Evolutionary conservation across 2,797 vertebrate species (phyloP).

Genomic region (Scomberomorus guttatus): DNA sequence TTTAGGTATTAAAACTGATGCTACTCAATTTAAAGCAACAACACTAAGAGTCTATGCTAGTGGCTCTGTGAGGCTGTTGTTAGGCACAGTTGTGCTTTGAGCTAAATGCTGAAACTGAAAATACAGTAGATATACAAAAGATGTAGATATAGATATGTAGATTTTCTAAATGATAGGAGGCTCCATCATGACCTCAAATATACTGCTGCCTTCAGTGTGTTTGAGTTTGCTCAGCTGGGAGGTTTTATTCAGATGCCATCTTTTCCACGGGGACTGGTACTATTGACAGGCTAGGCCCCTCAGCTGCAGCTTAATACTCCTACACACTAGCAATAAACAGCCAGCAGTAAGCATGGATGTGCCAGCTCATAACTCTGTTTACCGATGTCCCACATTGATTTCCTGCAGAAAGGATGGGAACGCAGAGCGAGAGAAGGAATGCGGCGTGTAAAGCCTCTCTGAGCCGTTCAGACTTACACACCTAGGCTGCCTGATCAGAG

Average conservation of each 20-base stretch:
- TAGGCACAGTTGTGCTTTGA: too few species aligned
- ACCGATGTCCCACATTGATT: conserved; percentile 70
- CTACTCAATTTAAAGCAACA: background rate
- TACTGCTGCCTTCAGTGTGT: conserved; percentile 15
- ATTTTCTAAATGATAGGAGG: conserved; percentile 10
- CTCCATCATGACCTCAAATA: background rate
- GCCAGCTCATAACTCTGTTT: conserved; percentile 70
- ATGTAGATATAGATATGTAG: conserved; percentile 2
- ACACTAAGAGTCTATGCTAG: background rate
- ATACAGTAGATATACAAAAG: background rate
- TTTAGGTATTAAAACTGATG: background rate
- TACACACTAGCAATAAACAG: conserved; percentile 61
- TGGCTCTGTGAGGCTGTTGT: too few species aligned
- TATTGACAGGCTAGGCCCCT: conserved; percentile 56
- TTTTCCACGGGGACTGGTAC: conserved; percentile 43
- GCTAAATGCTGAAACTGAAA: too few species aligned
- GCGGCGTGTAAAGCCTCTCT: conserved; percentile 40
- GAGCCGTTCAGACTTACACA: conserved; percentile 35
- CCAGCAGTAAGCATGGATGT: conserved; percentile 57
- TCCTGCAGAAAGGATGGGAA: conserved; percentile 52
- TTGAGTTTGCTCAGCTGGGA: conserved; percentile 35
- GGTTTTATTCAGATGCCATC: conserved; percentile 46
- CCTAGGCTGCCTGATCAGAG: conserved; percentile 36
- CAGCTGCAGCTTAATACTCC: conserved; percentile 57
- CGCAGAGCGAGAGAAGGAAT: conserved; percentile 19